These are phyloP conservation scores for Punctoribates punctum DNA, from an alignment of 2,888 invertebrate genomes.

Conservation along the genomic window DNA sequence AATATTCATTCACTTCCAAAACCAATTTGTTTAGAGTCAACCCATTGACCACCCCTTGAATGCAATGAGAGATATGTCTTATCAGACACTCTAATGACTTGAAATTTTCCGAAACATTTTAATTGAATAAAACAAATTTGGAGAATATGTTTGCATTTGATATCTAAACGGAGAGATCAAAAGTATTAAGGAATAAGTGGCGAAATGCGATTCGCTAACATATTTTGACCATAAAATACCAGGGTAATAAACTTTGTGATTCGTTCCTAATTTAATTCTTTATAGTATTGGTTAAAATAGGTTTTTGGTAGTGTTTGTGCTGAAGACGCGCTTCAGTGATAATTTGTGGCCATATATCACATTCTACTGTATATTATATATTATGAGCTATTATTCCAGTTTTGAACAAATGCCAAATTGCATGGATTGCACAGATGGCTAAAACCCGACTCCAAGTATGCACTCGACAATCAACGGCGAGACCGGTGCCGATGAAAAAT, in stretches of 20 bases:
- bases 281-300: not conserved
- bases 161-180: not conserved
- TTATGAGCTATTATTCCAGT: slow-evolving; percentile 27
- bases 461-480: not conserved
- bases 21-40: no score
- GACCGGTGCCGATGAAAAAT: no score
- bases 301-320: not conserved
- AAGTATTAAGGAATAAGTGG: not conserved
- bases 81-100: no score
- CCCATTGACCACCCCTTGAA: no score
- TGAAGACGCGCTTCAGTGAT: slow-evolving; percentile 24
- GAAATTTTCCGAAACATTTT: no score
- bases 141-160: no score
- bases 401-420: slow-evolving; percentile 33
- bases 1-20: no score
- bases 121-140: no score
- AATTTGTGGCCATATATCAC: slow-evolving; percentile 32
- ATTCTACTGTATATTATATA: slow-evolving; percentile 14
- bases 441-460: not conserved
- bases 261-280: slow-evolving; percentile 14
- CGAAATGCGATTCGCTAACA: not conserved
- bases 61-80: no score
- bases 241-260: slow-evolving; percentile 14
- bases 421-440: slow-evolving; percentile 27
- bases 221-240: not conserved